Percentiles rank a stretch among this genome's conserved stretches.
Evolutionary conservation across 1,140 invertebrate genomes (phyloP).

Genomic region (Reticulitermes speratus): DNA sequence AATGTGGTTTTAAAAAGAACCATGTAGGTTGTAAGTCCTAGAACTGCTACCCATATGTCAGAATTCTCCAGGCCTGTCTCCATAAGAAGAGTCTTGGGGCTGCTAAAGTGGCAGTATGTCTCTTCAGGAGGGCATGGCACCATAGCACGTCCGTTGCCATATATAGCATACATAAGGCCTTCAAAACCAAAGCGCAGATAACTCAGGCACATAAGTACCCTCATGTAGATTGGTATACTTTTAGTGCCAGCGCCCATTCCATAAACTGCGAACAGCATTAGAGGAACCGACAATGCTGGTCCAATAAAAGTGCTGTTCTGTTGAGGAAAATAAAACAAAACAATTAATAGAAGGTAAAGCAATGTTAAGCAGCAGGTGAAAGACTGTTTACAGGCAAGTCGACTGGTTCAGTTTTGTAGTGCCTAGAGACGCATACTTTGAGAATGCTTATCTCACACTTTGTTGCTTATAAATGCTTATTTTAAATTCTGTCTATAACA

Average conservation of each 20-base stretch:
- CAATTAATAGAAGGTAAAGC: background rate
- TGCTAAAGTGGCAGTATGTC: constrained; percentile 64
- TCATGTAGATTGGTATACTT: constrained; percentile 63
- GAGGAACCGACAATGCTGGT: constrained; percentile 67
- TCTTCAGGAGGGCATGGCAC: constrained; percentile 64
- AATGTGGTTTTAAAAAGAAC: constrained; percentile 57
- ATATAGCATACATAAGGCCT: constrained; percentile 73
- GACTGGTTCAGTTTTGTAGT: no score
- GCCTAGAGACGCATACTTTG: no score
- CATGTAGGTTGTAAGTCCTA: constrained; percentile 56
- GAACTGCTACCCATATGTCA: constrained; percentile 60
- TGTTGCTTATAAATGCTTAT: no score
- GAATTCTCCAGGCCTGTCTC: constrained; percentile 57
- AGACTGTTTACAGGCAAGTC: no score
- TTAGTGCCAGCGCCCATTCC: constrained; percentile 66
- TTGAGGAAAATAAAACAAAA: constrained; percentile 40
- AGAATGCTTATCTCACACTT: no score
- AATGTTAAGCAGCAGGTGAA: no score
- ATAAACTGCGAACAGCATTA: constrained; percentile 75
- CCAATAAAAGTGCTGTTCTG: constrained; percentile 80
- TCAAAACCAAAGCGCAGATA: constrained; percentile 80
- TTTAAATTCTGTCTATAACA: no score
- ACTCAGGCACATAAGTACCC: constrained; percentile 76
- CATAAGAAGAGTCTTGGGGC: background rate
- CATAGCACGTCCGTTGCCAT: constrained; percentile 67